These are phyloP conservation scores for Spheniscus mendiculus DNA, from an alignment of 2,113 vertebrate species.

Conservation along the genomic window DNA sequence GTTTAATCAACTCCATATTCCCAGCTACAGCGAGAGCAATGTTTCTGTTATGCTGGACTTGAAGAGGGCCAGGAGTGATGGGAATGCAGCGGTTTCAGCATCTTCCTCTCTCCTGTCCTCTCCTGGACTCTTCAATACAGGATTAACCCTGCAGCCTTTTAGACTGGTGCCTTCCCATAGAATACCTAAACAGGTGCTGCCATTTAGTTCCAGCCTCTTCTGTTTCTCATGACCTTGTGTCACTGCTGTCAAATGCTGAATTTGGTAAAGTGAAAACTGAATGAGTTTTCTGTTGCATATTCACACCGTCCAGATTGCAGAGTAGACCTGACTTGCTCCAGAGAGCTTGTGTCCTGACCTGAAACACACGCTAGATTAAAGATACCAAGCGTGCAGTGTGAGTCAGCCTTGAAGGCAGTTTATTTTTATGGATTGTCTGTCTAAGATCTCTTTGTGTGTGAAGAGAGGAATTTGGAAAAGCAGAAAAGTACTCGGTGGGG, in stretches of 20 bases:
- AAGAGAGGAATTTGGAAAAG: background rate
- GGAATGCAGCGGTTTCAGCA: background rate
- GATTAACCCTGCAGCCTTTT: background rate
- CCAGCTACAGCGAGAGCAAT: background rate
- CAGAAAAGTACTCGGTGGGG: background rate
- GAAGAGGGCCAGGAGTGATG: background rate
- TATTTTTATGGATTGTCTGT: background rate
- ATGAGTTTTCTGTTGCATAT: background rate
- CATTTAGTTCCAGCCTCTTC: background rate
- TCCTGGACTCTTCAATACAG: background rate
- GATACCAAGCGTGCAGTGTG: accelerated
- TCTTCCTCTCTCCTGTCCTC: background rate
- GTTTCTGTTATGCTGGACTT: background rate
- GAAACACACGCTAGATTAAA: no score
- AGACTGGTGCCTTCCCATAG: background rate
- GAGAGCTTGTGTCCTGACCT: background rate
- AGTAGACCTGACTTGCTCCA: background rate
- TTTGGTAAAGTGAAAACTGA: background rate
- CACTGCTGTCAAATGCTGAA: background rate
- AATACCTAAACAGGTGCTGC: background rate
- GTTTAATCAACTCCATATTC: background rate
- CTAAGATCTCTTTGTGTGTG: background rate
- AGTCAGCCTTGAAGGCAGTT: background rate
- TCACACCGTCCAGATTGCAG: background rate
- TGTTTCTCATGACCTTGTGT: background rate